These are phyloP conservation scores for Anolis apletophallus DNA, from an alignment of 2,797 vertebrate species.

Conservation along the genomic window DNA sequence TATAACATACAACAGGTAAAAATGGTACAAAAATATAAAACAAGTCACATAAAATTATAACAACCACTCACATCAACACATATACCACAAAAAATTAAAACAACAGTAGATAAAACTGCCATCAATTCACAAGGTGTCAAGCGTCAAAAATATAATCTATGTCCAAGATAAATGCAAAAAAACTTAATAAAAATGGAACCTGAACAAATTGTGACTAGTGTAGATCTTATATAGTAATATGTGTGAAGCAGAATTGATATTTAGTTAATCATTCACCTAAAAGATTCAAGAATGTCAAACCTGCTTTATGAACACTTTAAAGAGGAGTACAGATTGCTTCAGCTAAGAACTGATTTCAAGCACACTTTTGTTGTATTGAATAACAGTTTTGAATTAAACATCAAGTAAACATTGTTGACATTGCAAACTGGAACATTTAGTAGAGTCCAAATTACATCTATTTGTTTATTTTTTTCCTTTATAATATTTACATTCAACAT, in stretches of 20 bases:
- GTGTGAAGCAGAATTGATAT: constrained; percentile 23
- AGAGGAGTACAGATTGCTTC: neutral
- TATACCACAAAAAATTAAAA: no score
- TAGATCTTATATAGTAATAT: no score
- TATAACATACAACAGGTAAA: no score
- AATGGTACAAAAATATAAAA: no score
- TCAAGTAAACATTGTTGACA: rapidly evolving
- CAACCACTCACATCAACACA: no score
- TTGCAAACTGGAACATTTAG: constrained; percentile 2
- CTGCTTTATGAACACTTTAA: constrained; percentile 18
- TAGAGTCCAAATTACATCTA: neutral
- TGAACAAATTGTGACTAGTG: no score
- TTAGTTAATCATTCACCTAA: constrained; percentile 46
- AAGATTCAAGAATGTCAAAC: constrained; percentile 40
- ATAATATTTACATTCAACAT: neutral
- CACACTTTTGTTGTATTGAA: constrained; percentile 10
- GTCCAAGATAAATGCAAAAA: no score
- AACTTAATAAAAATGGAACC: no score
- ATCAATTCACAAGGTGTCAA: no score
- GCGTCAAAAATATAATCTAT: no score
- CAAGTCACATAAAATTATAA: no score
- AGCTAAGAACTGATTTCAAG: constrained; percentile 3
- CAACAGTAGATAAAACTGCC: no score
- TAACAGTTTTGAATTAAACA: neutral
- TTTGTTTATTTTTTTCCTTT: neutral